These are phyloP conservation scores for Echiichthys vipera DNA, from an alignment of 2,797 vertebrate genomes.

Conservation along the genomic window DNA sequence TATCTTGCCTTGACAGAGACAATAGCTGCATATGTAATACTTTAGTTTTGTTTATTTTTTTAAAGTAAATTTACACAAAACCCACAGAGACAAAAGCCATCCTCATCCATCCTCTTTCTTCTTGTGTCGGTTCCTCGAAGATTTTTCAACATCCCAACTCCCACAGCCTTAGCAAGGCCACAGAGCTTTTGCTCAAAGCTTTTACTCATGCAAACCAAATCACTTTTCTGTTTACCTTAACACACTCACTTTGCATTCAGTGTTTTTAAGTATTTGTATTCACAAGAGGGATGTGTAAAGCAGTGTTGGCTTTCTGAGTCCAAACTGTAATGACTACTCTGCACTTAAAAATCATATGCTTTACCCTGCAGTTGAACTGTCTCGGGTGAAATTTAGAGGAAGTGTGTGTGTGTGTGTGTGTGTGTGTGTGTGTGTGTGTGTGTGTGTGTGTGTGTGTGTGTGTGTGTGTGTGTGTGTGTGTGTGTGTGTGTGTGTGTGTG, in stretches of 20 bases:
- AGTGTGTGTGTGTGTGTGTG: slow-evolving; percentile 12
- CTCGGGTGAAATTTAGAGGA: slow-evolving; percentile 55
- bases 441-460: not conserved
- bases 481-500: slow-evolving; percentile 25
- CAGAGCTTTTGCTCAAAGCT: slow-evolving; percentile 50
- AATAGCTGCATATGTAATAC: slow-evolving; percentile 47
- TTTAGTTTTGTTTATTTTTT: slow-evolving; percentile 39
- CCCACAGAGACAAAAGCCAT: slow-evolving; percentile 46
- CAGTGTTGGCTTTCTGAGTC: slow-evolving; percentile 49
- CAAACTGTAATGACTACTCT: slow-evolving; percentile 72
- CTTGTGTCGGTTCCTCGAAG: slow-evolving; percentile 48
- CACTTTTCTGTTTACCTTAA: slow-evolving; percentile 76
- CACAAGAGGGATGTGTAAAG: slow-evolving; percentile 69
- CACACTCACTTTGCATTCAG: slow-evolving; percentile 64
- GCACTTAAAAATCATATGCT: slow-evolving; percentile 68
- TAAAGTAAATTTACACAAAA: slow-evolving; percentile 39
- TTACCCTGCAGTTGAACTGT: slow-evolving; percentile 78
- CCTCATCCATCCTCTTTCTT: slow-evolving; percentile 19
- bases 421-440: not conserved
- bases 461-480: not conserved
- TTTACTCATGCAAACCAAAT: slow-evolving; percentile 76
- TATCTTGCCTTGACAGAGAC: slow-evolving; percentile 19
- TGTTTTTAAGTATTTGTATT: slow-evolving; percentile 73
- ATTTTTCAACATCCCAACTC: slow-evolving; percentile 55
- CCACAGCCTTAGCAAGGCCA: slow-evolving; percentile 62